Base-by-base conservation (phyloP, 1,140 invertebrate genomes). In the Papilio machaon region DNA sequence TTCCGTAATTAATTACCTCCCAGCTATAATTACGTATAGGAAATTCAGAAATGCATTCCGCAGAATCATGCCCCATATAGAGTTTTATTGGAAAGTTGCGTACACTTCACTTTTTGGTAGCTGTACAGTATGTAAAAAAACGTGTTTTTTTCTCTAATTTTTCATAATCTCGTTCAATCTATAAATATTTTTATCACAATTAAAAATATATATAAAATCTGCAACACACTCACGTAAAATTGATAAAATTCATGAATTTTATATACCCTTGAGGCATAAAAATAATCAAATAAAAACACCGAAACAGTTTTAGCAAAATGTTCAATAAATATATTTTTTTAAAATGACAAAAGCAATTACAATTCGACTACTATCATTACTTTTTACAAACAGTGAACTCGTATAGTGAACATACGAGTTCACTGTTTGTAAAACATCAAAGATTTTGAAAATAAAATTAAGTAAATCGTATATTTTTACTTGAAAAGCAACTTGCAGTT, bases 261-360 rank as follows among this genome's bases (percentile, higher is more conserved):
- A 17, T 35, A 70, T 70, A 15, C 23, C 64, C 64, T 3, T 70
- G 64, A 35, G 64, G 64, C 64, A 70, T 17, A 70, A 70, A 10
- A 35, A 35, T 70, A 70, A 67, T 67, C 23, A 67, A 30, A 67
- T 67, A 67, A 67, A 67, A 67, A 67, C 23, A 67, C 8, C 58
- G 58, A 64, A 64, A 23, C 60, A 30, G 15, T 58, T 58, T 10
- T 11, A 11, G 60, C 23, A 30, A 67, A 67, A 23, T 67, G 23
- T 11, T 5, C 10, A 67, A 67, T 19, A 60, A 9, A 11, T 64
- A 70, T 70, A 70, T 35, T 38, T 38, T 70, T 17, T 70, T 70
- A 70, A 13, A 35, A 70, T 35, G 23, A 70, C 30, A 70, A 38
- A 70, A 70, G 13, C 64, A 70, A 70, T 38, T 70, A 11, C 19